Evolutionary conservation across 2,797 vertebrate genomes (phyloP).

Genomic region (Triplophysa yarkandensis): DNA sequence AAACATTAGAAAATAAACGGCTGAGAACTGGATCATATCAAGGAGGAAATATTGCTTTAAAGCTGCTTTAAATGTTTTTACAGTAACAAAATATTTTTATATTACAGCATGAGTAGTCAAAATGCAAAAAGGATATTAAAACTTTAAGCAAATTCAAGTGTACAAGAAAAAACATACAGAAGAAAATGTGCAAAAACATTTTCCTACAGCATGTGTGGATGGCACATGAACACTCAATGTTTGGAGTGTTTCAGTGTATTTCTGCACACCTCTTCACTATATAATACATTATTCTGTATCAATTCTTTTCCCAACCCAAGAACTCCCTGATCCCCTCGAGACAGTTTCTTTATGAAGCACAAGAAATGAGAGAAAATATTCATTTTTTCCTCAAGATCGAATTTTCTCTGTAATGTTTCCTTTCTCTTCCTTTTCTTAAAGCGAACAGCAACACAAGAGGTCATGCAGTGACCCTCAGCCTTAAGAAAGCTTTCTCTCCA

Average conservation of each 20-base stretch:
- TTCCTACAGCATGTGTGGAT: no score
- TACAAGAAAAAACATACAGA: no score
- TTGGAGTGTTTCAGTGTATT: slow-evolving; percentile 17
- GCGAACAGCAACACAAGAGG: slow-evolving; percentile 13
- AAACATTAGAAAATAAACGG: no score
- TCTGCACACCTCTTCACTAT: not conserved
- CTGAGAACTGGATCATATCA: no score
- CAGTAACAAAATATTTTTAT: no score
- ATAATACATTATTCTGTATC: slow-evolving; percentile 24
- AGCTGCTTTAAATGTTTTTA: no score
- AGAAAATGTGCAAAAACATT: no score
- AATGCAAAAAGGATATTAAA: no score
- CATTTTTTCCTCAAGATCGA: slow-evolving; percentile 23
- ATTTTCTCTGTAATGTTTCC: slow-evolving; percentile 37
- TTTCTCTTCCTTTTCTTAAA: not conserved
- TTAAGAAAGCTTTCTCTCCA: slow-evolving; percentile 30
- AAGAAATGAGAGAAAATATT: slow-evolving; percentile 37
- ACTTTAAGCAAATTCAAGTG: no score
- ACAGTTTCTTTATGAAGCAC: slow-evolving; percentile 44
- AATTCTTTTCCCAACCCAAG: slow-evolving; percentile 14
- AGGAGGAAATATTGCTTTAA: no score
- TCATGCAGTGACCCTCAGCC: not conserved
- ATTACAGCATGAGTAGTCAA: no score
- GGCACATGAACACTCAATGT: no score
- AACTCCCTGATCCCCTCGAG: slow-evolving; percentile 23